phyloP scores from a whole-genome alignment of 2,888 invertebrate species.

The Ditula angustiorana region DNA sequence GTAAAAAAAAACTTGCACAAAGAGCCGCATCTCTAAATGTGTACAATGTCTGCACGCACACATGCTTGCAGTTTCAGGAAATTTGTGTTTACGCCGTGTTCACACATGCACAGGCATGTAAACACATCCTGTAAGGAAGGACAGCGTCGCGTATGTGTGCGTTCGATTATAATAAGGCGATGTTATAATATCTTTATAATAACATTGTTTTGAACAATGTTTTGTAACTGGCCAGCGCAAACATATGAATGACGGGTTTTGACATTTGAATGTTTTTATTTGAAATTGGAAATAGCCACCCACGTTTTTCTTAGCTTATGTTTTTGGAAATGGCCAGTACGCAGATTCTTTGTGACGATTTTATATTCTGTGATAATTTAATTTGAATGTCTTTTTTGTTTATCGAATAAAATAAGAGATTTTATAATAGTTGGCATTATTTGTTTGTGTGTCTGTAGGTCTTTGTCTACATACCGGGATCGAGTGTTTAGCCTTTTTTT shows the following conservation, averaged over 20 bases:
- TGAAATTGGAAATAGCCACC: not conserved
- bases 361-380: not conserved
- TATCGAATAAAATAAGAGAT: too few species aligned
- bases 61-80: slow-evolving; percentile 44
- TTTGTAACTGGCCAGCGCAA: slow-evolving; percentile 53
- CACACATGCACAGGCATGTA: slow-evolving; percentile 35
- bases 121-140: slow-evolving; percentile 43
- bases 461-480: too few species aligned
- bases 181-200: slow-evolving; percentile 41
- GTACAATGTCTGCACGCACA: slow-evolving; percentile 40
- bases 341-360: not conserved
- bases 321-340: not conserved
- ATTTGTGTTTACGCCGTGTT: slow-evolving; percentile 25
- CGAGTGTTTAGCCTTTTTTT: too few species aligned
- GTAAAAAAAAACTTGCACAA: slow-evolving; percentile 3
- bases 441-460: too few species aligned
- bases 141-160: slow-evolving; percentile 45
- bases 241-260: slow-evolving; percentile 27
- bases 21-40: slow-evolving; percentile 10
- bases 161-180: slow-evolving; percentile 46
- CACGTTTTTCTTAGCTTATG: not conserved
- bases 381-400: too few species aligned
- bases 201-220: slow-evolving; percentile 49
- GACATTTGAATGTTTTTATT: slow-evolving; percentile 11
- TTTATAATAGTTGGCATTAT: too few species aligned